Conservation (phyloP, 2,113 vertebrate genomes). For the Gymnobelideus leadbeateri region DNA sequence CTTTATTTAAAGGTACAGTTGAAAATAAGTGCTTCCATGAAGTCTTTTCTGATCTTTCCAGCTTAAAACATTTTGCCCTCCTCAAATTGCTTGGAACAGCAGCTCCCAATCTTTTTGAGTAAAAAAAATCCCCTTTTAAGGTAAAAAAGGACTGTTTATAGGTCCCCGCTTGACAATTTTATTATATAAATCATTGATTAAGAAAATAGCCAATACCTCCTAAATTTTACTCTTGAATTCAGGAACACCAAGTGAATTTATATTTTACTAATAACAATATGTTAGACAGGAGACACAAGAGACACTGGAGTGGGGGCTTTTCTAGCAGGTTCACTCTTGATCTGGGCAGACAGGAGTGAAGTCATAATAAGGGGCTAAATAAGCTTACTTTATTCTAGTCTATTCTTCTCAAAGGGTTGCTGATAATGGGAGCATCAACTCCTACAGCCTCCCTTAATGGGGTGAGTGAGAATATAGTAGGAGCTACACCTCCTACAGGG, state of each 20-base stretch:
- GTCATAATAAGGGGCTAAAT: no score
- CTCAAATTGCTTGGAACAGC: background rate
- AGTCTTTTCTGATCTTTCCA: background rate
- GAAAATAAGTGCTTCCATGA: background rate
- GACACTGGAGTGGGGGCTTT: no score
- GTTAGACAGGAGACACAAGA: no score
- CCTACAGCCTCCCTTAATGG: no score
- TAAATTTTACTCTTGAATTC: background rate
- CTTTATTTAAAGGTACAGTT: background rate
- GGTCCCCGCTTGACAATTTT: background rate
- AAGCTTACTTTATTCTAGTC: no score
- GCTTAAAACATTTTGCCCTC: background rate
- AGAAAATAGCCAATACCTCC: background rate
- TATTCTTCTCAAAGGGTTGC: no score
- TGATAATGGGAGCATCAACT: no score
- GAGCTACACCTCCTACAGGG: no score
- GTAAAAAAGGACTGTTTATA: background rate
- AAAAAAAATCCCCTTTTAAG: background rate
- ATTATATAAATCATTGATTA: background rate
- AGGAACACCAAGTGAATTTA: background rate
- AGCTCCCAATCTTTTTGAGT: background rate
- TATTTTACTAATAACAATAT: background rate
- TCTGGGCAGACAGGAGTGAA: no score
- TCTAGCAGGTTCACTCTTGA: no score
- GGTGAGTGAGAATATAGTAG: no score